Percentiles rank a stretch among this genome's conserved stretches.
These are phyloP conservation scores for Drosophila pseudoananassae DNA, from an alignment of 1,140 invertebrate species.

Conservation along the genomic window DNA sequence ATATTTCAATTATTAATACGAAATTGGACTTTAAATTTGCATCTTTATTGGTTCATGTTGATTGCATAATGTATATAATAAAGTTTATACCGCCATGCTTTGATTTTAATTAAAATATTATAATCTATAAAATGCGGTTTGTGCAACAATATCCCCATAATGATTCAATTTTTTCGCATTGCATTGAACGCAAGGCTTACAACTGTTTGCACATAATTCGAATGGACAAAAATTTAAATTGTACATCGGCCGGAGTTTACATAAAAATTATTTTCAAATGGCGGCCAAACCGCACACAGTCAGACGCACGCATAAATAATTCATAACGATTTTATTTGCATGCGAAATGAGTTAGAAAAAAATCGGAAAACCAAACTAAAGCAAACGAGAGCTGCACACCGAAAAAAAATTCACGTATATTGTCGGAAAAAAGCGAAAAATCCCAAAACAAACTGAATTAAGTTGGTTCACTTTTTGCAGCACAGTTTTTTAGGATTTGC, in stretches of 20 bases:
- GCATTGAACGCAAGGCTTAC: constrained; percentile 29
- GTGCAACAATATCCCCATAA: constrained; percentile 50
- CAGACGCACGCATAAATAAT: constrained; percentile 76
- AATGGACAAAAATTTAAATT: constrained; percentile 61
- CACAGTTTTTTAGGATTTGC: constrained; percentile 48
- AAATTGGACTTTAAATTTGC: constrained; percentile 47
- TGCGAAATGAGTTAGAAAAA: constrained; percentile 77
- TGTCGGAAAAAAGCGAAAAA: constrained; percentile 27
- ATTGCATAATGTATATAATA: constrained; percentile 45
- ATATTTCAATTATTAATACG: constrained; percentile 35
- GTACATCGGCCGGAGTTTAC: constrained; percentile 48
- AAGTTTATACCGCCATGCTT: constrained; percentile 23
- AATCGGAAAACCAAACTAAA: constrained; percentile 27
- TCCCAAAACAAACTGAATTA: constrained; percentile 73
- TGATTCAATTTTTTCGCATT: constrained; percentile 18
- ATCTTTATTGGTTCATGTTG: constrained; percentile 51
- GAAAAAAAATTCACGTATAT: constrained; percentile 22
- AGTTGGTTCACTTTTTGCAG: constrained; percentile 57
- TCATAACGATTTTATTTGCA: constrained; percentile 80
- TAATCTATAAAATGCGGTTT: constrained; percentile 71
- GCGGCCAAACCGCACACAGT: constrained; percentile 64
- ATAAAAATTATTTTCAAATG: constrained; percentile 64
- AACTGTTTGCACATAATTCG: constrained; percentile 68
- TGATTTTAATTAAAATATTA: constrained; percentile 61
- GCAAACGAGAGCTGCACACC: constrained; percentile 22